Evolutionary conservation across 2,113 vertebrate genomes (phyloP).

Genomic region (Capreolus pygargus): DNA sequence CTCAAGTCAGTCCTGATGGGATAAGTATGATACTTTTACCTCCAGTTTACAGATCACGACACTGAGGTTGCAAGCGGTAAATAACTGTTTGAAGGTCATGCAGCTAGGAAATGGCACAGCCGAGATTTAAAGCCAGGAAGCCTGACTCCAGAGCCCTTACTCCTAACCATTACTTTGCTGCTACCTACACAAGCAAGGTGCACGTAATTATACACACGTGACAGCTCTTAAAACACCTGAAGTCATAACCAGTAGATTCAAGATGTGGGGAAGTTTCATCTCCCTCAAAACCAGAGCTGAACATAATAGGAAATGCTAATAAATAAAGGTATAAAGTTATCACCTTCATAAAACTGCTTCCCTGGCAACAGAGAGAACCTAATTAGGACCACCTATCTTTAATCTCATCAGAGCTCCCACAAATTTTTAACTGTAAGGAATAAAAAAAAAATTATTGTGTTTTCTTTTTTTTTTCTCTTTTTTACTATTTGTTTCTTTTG

Average conservation of each 20-base stretch:
- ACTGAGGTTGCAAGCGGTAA: background rate
- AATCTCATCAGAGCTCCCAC: background rate
- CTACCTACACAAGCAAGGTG: background rate
- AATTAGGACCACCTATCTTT: background rate
- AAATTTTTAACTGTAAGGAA: background rate
- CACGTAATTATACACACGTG: background rate
- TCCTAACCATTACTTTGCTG: no score
- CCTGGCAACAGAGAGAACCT: background rate
- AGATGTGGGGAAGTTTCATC: background rate
- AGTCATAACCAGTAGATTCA: background rate
- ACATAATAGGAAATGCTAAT: background rate
- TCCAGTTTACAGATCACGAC: background rate
- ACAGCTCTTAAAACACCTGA: background rate
- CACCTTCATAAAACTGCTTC: background rate
- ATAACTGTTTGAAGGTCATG: no score
- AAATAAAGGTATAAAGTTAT: background rate
- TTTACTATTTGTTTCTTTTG: background rate
- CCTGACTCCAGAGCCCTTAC: background rate
- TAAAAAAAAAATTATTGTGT: background rate
- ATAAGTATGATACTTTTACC: background rate
- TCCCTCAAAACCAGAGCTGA: background rate
- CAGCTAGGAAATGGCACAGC: background rate
- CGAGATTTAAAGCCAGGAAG: background rate
- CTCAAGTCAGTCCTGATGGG: background rate
- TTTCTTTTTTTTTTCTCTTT: background rate